Percentiles rank a stretch among this genome's conserved stretches.
phyloP scores from a whole-genome alignment of 2,888 invertebrate genomes.

The Chrysomela aeneicollis region DNA sequence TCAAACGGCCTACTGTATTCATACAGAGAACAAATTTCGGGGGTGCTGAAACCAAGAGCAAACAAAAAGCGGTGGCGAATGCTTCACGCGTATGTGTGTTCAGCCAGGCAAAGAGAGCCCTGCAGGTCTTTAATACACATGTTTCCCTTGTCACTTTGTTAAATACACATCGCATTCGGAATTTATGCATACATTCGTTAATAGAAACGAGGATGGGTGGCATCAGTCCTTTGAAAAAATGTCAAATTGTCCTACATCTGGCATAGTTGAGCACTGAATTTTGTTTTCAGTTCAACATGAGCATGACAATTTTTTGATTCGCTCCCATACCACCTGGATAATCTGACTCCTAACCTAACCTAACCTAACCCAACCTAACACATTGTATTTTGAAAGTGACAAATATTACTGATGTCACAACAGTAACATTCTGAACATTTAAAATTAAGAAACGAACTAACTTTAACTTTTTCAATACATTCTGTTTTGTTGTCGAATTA shows the following conservation, averaged over 20 bases:
- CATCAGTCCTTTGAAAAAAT: not conserved
- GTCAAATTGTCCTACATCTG: not conserved
- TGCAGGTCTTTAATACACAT: constrained; percentile 52
- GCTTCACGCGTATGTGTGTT: constrained; percentile 41
- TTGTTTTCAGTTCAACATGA: too few relatives aligned
- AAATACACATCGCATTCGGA: constrained; percentile 66
- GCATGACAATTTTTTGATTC: too few relatives aligned
- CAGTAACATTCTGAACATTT: too few relatives aligned
- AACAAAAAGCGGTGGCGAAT: constrained; percentile 44
- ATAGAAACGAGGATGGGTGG: constrained; percentile 3
- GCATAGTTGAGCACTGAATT: not conserved
- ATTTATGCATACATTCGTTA: constrained; percentile 12
- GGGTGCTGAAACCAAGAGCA: constrained; percentile 42
- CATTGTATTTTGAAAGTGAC: not conserved
- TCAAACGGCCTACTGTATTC: constrained; percentile 40
- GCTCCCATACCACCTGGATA: too few relatives aligned
- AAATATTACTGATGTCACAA: not conserved
- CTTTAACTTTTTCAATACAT: too few relatives aligned
- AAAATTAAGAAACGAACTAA: too few relatives aligned
- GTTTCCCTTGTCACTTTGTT: constrained; percentile 53
- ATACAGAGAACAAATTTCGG: constrained; percentile 28
- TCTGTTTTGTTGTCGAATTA: too few relatives aligned
- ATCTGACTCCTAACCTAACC: too few relatives aligned
- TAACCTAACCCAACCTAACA: too few relatives aligned
- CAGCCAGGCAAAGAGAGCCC: constrained; percentile 35